Base-by-base conservation (phyloP, 2,888 invertebrate species). In the Aleiodes alternator region DNA sequence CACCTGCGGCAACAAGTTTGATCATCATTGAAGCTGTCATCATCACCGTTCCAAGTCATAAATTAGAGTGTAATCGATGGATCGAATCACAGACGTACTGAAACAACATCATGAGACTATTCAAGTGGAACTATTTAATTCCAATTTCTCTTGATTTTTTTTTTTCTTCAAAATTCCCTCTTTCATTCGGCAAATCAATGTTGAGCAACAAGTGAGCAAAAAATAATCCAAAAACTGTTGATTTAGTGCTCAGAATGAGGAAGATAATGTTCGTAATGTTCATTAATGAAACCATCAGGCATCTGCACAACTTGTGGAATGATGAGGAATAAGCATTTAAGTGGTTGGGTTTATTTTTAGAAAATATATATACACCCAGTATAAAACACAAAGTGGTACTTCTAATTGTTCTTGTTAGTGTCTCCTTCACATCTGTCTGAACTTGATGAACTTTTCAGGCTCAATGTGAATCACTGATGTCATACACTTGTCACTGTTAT, bases 381-480 rank as follows among this genome's bases (percentile, higher is more conserved):
- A 16, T 23, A 31, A 77, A 80, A 85, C 84, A 85, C 84, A 87
- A 87, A 87, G 86, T 87, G 86, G 87, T 87, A 86, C 87, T 87
- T 85, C 83, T 88, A 88, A 88, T 88, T 88, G 88, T 88, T 88
- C 88, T 88, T 84, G 88, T 88, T 88, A 88, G 84, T 87, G 84
- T 82, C 85, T 80, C 78, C 74, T 85, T 85, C 85, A 86, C 88
- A 88, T 88, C 88, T 88, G 88, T 86, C 87, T 86, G 88, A 88
- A 88, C 87, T 85, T 80, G 83, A 82, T 88, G 87, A 88, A 88
- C 87, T 84, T 83, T 81, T 80, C 80, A 78, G 75, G 77, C 76
- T 69, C 51, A 64, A 56, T 34, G 69, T 66, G 51, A 61, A 31
- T 68, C n/a, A 50, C 50, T 51, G 73, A 73, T 56, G 68, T 73